Conservation (phyloP, 2,113 vertebrate species). For the Sylvia atricapilla region DNA sequence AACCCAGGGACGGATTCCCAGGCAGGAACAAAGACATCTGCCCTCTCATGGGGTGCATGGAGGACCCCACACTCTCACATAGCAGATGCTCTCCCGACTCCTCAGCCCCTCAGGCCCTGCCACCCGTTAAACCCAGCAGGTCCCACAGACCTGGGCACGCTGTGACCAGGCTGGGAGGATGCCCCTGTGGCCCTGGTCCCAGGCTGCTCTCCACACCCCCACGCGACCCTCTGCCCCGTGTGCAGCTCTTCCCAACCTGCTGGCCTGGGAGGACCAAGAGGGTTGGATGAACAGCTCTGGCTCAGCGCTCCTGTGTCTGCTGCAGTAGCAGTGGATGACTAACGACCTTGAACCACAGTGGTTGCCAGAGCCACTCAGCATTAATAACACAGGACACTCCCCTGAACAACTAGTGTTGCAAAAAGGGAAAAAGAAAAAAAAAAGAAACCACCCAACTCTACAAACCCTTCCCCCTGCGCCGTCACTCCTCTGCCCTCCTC, state of each 20-base stretch:
- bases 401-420: constrained; percentile 12
- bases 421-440: background rate
- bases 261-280: background rate
- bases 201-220: background rate
- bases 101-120: background rate
- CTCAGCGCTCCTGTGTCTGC: background rate
- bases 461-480: background rate
- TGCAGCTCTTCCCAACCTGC: background rate
- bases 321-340: background rate
- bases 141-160: fast-evolving
- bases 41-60: fast-evolving
- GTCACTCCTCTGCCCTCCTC: background rate
- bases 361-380: constrained; percentile 2
- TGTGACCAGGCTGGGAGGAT: fast-evolving
- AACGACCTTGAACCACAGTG: constrained; percentile 15
- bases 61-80: fast-evolving
- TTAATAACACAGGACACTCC: constrained; percentile 44
- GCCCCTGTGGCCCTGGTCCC: background rate
- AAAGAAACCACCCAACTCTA: background rate
- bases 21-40: fast-evolving
- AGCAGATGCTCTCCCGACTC: fast-evolving
- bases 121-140: background rate
- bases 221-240: fast-evolving
- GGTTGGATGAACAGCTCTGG: background rate
- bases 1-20: background rate